Conservation (phyloP, 2,113 vertebrate genomes). For the Daubentonia madagascariensis region DNA sequence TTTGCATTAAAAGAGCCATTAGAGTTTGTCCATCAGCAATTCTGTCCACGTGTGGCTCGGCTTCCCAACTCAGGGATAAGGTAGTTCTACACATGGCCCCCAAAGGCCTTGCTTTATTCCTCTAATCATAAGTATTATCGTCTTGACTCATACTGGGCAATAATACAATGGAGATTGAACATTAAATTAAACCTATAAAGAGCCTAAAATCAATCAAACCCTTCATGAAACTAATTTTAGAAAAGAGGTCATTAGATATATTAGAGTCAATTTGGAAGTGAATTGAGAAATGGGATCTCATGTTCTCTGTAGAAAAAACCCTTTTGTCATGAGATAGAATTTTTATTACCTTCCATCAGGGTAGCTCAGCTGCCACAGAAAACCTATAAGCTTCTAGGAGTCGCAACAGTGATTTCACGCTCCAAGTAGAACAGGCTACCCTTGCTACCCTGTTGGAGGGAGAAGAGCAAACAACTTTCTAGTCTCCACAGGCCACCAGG, state of each 20-base stretch:
- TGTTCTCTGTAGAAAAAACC: not conserved
- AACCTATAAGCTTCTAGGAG: not conserved
- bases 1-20: constrained; percentile 51
- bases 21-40: constrained; percentile 23
- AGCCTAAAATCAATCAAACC: constrained; percentile 57
- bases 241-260: constrained; percentile 60
- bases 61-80: not conserved
- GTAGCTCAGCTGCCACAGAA: not conserved
- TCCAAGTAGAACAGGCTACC: not conserved
- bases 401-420: not conserved
- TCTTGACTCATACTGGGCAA: constrained; percentile 3
- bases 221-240: constrained; percentile 67
- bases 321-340: not conserved
- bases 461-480: not conserved
- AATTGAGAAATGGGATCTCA: constrained; percentile 2
- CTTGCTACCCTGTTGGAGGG: too few species aligned
- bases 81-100: not conserved
- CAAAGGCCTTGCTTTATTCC: not conserved
- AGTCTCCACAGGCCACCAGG: not conserved
- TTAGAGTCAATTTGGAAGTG: constrained; percentile 10
- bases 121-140: not conserved
- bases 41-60: not conserved
- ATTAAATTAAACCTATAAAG: constrained; percentile 63
- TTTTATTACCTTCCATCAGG: not conserved
- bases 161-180: constrained; percentile 20